A percentile compares a stretch with the other conserved stretches of the same genome.
Evolutionary conservation across 2,113 vertebrate species (phyloP).

Genomic region (Hippolais icterina): DNA sequence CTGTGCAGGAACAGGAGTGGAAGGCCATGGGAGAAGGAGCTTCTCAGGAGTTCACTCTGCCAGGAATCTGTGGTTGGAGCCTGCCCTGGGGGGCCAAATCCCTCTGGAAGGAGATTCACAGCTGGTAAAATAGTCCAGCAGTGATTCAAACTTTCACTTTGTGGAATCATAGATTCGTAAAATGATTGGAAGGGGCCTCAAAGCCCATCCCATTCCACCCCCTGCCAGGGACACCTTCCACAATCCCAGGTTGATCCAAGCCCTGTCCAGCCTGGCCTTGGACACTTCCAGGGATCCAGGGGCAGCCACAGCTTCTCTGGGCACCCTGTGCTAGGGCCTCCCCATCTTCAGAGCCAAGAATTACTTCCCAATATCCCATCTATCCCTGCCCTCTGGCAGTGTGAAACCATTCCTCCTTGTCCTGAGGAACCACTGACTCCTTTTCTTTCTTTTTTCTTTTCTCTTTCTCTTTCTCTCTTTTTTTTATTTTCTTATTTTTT

Average conservation of each 20-base stretch:
- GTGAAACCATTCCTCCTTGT: not conserved
- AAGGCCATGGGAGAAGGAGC: not conserved
- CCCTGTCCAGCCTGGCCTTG: fast-evolving
- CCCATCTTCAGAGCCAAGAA: fast-evolving
- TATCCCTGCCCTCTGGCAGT: not conserved
- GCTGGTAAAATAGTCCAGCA: not conserved
- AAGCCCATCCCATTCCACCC: fast-evolving
- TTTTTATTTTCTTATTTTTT: fast-evolving
- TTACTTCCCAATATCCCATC: not conserved
- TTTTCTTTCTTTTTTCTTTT: fast-evolving
- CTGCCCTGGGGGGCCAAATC: not conserved
- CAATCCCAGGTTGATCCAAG: fast-evolving
- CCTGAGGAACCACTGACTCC: not conserved
- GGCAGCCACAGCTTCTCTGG: not conserved
- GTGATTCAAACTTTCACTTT: not conserved
- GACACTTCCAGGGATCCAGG: not conserved
- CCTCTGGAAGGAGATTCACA: not conserved
- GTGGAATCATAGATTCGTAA: not conserved
- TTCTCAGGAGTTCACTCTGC: not conserved
- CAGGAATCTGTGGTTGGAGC: not conserved
- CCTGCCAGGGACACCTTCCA: not conserved
- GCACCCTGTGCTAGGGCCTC: not conserved
- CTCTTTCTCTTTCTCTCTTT: fast-evolving
- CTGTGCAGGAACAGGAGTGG: not conserved
- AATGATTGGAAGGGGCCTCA: not conserved